A percentile compares a stretch with the other conserved stretches of the same genome.
These are phyloP conservation scores for Allygus modestus DNA, from an alignment of 2,888 invertebrate species.

Conservation along the genomic window DNA sequence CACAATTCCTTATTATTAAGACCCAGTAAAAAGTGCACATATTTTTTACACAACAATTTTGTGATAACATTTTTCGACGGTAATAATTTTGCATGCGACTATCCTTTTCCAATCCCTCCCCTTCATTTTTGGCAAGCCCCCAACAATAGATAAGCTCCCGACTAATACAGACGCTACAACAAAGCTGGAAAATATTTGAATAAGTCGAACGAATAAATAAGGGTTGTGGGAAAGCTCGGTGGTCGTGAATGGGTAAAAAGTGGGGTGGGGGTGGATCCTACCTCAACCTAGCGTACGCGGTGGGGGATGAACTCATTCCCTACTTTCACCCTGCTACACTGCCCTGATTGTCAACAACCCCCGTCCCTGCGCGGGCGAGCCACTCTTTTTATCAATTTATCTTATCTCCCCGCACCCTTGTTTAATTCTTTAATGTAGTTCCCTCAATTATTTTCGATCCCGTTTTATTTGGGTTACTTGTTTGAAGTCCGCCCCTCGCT, in stretches of 20 bases:
- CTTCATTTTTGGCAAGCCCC: slow-evolving; percentile 7
- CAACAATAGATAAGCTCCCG: background rate
- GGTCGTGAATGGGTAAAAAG: slow-evolving; percentile 51
- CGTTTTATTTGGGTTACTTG: slow-evolving; percentile 51
- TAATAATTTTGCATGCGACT: no score
- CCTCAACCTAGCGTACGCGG: slow-evolving; percentile 42
- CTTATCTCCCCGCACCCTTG: slow-evolving; percentile 53
- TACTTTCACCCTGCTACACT: slow-evolving; percentile 43
- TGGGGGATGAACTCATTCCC: slow-evolving; percentile 32
- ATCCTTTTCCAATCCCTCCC: background rate
- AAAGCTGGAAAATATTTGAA: slow-evolving; percentile 49
- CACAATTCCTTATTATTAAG: no score
- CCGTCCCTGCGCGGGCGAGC: background rate
- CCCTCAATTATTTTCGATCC: slow-evolving; percentile 59
- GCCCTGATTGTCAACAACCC: slow-evolving; percentile 43
- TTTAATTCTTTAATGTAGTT: slow-evolving; percentile 59
- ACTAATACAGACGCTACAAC: slow-evolving; percentile 12
- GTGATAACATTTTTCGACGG: no score
- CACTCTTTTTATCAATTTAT: slow-evolving; percentile 57
- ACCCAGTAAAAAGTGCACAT: no score
- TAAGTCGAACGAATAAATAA: slow-evolving; percentile 52
- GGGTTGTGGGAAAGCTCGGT: slow-evolving; percentile 30
- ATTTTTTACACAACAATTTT: no score
- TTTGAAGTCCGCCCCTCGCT: slow-evolving; percentile 27
- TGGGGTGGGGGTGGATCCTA: slow-evolving; percentile 41